Evolutionary conservation across 2,888 invertebrate species (phyloP), one percentile per base, ranked within the genome.

Genomic region (Diarsia dahlii): DNA sequence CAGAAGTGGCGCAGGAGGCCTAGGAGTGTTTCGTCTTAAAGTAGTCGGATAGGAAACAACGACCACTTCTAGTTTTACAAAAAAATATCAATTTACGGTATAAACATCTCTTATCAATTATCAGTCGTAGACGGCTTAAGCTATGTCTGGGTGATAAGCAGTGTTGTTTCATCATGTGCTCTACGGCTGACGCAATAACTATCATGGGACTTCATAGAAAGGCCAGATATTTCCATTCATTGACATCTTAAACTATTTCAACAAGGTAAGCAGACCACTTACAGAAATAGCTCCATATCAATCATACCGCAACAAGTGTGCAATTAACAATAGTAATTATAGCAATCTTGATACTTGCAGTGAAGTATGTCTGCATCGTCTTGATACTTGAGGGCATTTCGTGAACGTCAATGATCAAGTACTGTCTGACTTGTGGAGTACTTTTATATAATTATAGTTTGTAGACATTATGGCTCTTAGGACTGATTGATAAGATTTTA

Each of bases 281-380:
- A 73, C 6, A 68, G n/a, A 64, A 62, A 70, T 74, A 74, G n/a
- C 58, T 54, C 58, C 23, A 76, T 84, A 80, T 68, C 60, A 60
- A 3, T 23, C 62, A 63, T 54, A 34, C 52, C 18, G n/a, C 65
- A 34, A 28, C 62, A 68, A 70, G 69, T 74, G 71, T 83, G 69
- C 60, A 74, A 72, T 80, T 80, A 80, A 69, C 71, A 70, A 80
- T 67, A 72, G 70, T 72, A 74, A 85, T 81, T 78, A 74, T 80
- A 71, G 63, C 62, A 70, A 54, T 81, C 79, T 78, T 78, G 74
- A 78, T 79, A 72, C 70, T 67, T 73, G 39, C 48, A 28, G 39
- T 82, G n/a, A 66, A 86, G 78, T 68, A 64, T 69, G 86, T 87
- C 78, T 87, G 63, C 68, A 71, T 63, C 74, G 66, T 76, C 64